phyloP scores from a whole-genome alignment of 30 jellyfish, hydroid and myxozoan genomes.

The Pelagia noctiluca region DNA sequence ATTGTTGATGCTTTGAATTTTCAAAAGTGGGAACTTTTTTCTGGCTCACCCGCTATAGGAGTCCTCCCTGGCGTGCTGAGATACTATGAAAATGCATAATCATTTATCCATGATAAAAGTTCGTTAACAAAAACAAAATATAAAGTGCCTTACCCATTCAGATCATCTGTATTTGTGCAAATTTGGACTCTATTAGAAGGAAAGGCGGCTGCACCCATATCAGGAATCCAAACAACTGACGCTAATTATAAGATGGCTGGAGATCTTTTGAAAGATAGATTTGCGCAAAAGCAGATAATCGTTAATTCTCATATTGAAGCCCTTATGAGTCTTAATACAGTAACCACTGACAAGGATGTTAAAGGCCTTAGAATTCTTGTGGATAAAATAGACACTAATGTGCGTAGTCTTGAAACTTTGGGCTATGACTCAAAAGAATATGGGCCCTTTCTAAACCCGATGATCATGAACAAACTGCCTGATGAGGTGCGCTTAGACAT shows the following conservation, averaged over 20 bases:
- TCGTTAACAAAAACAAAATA: slow-evolving; percentile 5
- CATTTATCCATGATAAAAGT: too few relatives aligned
- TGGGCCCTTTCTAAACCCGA: slow-evolving; percentile 11
- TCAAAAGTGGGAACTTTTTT: too few relatives aligned
- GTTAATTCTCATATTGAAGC: slow-evolving; percentile 25
- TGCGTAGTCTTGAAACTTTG: slow-evolving; percentile 15
- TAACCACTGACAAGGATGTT: not conserved
- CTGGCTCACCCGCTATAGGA: too few relatives aligned
- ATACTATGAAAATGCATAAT: too few relatives aligned
- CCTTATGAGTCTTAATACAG: slow-evolving; percentile 10
- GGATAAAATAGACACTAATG: slow-evolving; percentile 21
- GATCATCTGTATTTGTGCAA: slow-evolving; percentile 28
- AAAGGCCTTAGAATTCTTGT: not conserved
- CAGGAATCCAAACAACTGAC: slow-evolving; percentile 10
- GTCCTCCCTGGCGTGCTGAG: too few relatives aligned
- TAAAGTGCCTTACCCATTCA: slow-evolving; percentile 11
- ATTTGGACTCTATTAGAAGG: slow-evolving; percentile 39
- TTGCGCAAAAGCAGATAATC: slow-evolving; percentile 12
- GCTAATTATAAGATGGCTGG: slow-evolving; percentile 23
- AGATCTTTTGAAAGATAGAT: slow-evolving; percentile 4
- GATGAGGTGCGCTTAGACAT: not conserved
- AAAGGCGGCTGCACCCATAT: slow-evolving; percentile 39
- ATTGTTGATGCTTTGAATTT: too few relatives aligned
- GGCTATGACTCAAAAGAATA: slow-evolving; percentile 12
- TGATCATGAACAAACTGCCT: slow-evolving; percentile 9